Conservation (phyloP, 2,888 invertebrate species). For the Iphiclides podalirius region DNA sequence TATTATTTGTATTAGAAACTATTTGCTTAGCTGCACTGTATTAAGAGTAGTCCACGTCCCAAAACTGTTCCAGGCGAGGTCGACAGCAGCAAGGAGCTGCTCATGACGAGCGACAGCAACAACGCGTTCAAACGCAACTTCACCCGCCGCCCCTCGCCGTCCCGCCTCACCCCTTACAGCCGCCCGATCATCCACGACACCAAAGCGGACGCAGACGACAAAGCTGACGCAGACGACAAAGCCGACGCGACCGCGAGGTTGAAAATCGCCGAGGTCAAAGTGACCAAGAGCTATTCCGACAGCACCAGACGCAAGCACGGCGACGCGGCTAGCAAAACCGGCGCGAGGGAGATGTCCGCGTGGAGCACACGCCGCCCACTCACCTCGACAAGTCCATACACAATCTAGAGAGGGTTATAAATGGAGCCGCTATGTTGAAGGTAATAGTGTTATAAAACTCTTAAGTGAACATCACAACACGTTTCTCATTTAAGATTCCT, state of each 20-base stretch:
- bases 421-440: conserved; percentile 57
- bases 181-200: conserved; percentile 33
- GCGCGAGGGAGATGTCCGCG: conserved; percentile 1
- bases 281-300: background rate
- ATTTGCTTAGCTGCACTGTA: too few species aligned
- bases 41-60: too few species aligned
- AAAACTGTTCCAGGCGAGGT: conserved; percentile 63
- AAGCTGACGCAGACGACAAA: conserved; percentile 14
- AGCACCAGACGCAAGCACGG: conserved; percentile 5
- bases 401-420: conserved; percentile 56
- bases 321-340: conserved; percentile 4
- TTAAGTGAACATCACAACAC: background rate
- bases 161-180: conserved; percentile 57
- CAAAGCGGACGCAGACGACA: conserved; percentile 1
- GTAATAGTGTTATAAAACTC: conserved; percentile 43
- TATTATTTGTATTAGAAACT: too few species aligned
- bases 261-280: conserved; percentile 10
- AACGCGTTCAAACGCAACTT: conserved; percentile 58
- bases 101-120: conserved; percentile 79
- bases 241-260: conserved; percentile 5
- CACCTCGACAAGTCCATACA: conserved; percentile 48
- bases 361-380: conserved; percentile 27
- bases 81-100: conserved; percentile 81
- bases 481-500: too few species aligned
- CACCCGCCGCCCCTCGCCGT: conserved; percentile 56